Evolutionary conservation across 2,797 vertebrate genomes (phyloP), one percentile per base, ranked within the genome.

Genomic region (Mallotus villosus): DNA sequence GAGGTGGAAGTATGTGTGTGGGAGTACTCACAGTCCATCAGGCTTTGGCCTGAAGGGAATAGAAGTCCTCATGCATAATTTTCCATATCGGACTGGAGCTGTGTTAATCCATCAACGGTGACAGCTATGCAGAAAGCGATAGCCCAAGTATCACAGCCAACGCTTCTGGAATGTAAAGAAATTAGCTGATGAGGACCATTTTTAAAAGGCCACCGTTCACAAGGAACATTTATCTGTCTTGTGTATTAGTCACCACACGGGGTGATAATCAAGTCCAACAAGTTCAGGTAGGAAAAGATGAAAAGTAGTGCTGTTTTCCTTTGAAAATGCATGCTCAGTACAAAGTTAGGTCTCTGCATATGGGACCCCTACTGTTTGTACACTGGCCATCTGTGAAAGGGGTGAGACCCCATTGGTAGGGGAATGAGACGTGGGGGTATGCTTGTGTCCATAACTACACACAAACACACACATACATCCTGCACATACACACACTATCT

Each of bases 71-170:
- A 67, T 60, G 41, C 55, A 19, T 69, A 32, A 77, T 81, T 80
- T 86, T 84, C 70, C 80, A 74, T 72, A 70, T 76, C 53, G 70
- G 70, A 75, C 78, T 71, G 57, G 75, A 74, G 74, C 25, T 85
- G 81, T 84, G 76, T 88, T 89, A 82, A 84, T 90, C 87, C 87
- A 90, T 93, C 91, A 92, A 82, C 63, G 27, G 24, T 87, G 88
- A 90, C 88, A 90, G 86, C 76, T 78, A 61, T 71, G 74, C 75
- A 83, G 71, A 81, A 90, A 70, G 68, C 3, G 80, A 53, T 21
- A 58, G 64, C 67, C 19, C 32, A 27, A 61, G 1, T 77, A 73
- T 78, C 76, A 61, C 4, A 81, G 86, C 80, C 83, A 82, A 60
- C 65, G 62, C 55, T 71, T 75, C 58, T 71, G 76, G 79, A 86